Evolutionary conservation across 2,113 vertebrate genomes (phyloP).

Genomic region (Ageneiosus marmoratus): DNA sequence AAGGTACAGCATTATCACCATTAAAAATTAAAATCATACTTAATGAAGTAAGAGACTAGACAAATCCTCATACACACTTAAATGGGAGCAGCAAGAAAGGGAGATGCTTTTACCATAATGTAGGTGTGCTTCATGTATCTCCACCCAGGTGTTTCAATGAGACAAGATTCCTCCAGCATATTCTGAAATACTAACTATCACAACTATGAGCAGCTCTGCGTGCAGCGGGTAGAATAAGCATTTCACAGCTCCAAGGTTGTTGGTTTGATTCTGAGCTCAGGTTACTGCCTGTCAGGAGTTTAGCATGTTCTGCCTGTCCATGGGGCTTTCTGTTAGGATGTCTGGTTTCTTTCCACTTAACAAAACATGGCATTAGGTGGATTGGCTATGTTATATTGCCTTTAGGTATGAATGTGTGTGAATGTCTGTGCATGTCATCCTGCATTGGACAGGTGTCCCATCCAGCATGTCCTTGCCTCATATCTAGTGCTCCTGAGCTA

Average conservation of each 20-base stretch:
- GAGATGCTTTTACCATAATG: neutral
- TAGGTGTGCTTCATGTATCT: neutral
- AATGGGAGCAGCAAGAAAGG: conserved; percentile 4
- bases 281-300: neutral
- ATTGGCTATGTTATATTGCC: no score
- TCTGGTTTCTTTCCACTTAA: neutral
- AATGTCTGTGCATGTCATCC: neutral
- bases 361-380: neutral
- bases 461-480: neutral
- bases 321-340: neutral
- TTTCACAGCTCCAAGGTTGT: neutral
- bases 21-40: conserved; percentile 7
- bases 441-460: no score
- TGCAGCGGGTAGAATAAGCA: neutral
- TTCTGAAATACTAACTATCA: neutral
- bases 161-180: neutral
- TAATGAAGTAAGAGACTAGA: neutral
- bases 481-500: neutral
- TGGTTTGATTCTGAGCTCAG: neutral
- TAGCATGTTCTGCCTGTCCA: neutral
- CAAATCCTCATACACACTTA: neutral
- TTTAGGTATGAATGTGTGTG: no score
- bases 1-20: neutral
- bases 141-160: neutral
- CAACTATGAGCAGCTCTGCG: no score